Evolutionary conservation across 1,140 invertebrate genomes (phyloP).

Genomic region (Maconellicoccus hirsutus): DNA sequence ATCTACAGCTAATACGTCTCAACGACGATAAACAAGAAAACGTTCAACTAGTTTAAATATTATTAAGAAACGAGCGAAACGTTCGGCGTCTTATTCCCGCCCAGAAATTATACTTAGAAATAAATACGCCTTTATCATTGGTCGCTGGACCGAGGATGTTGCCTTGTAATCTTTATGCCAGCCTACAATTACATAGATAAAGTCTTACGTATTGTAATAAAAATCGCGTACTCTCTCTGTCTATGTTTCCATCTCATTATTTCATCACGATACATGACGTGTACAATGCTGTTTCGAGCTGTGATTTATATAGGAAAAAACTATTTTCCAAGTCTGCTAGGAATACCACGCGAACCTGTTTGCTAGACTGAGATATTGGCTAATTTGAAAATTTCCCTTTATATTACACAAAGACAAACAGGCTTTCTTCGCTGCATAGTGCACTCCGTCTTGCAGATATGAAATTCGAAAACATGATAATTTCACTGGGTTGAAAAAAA

Average conservation of each 20-base stretch:
- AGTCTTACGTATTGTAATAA: background rate
- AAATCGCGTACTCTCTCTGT: background rate
- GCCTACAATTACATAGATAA: slow-evolving; percentile 2
- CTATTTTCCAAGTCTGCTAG: background rate
- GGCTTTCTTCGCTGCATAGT: no score
- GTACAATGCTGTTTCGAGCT: background rate
- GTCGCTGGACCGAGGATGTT: slow-evolving; percentile 1
- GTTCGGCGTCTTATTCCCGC: background rate
- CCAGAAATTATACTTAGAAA: background rate
- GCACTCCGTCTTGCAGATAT: no score
- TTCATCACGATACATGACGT: background rate
- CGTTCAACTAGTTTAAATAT: background rate
- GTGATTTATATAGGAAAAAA: background rate
- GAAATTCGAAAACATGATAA: no score
- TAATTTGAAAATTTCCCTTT: no score
- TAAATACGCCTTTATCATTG: background rate
- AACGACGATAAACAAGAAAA: background rate
- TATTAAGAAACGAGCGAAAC: background rate
- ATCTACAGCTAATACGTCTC: no score
- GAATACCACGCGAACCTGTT: no score
- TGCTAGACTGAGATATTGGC: no score
- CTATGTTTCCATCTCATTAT: background rate
- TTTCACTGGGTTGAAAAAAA: no score
- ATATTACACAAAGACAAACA: no score
- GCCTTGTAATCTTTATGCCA: background rate